Percentiles rank a stretch among this genome's conserved stretches.
Evolutionary conservation across 2,797 vertebrate species (phyloP).

Genomic region (Rhadinocentrus ornatus): DNA sequence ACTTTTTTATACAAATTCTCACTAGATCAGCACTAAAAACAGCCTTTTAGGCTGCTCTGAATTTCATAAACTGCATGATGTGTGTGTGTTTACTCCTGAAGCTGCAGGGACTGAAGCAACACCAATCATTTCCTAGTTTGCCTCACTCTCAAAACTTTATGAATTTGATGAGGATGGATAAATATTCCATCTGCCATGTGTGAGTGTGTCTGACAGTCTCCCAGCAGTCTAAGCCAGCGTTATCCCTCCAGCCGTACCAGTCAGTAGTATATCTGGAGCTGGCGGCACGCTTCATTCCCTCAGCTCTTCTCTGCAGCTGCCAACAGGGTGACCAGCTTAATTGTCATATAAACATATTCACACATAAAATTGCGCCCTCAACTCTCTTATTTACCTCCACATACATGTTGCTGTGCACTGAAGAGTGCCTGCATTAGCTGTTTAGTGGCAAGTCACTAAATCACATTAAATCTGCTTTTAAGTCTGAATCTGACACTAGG

Average conservation of each 20-base stretch:
- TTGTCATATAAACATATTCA: conserved; percentile 49
- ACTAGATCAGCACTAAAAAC: conserved; percentile 42
- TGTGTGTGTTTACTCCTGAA: conserved; percentile 32
- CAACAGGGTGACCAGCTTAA: conserved; percentile 76
- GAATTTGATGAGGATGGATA: conserved; percentile 78
- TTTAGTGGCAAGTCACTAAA: conserved; percentile 48
- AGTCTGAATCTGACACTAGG: conserved; percentile 10
- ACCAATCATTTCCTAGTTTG: conserved; percentile 71
- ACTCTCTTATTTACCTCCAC: conserved; percentile 53
- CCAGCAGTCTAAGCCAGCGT: conserved; percentile 78
- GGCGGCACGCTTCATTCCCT: conserved; percentile 60
- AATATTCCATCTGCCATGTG: conserved; percentile 80
- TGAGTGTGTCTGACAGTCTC: conserved; percentile 67
- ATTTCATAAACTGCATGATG: conserved; percentile 53
- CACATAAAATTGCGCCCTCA: conserved; percentile 57
- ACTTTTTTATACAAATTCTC: conserved; percentile 33
- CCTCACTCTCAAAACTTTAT: conserved; percentile 74
- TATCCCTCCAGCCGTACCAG: conserved; percentile 79
- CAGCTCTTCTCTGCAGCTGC: conserved; percentile 71
- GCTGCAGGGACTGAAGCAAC: conserved; percentile 69
- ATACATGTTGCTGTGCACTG: conserved; percentile 39
- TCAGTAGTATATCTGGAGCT: conserved; percentile 80
- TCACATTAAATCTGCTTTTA: conserved; percentile 11
- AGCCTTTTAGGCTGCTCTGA: conserved; percentile 38
- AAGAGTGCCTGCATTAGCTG: conserved; percentile 55